Conservation (phyloP, 2,797 vertebrate genomes). For the Acipenser transmontanus region DNA sequence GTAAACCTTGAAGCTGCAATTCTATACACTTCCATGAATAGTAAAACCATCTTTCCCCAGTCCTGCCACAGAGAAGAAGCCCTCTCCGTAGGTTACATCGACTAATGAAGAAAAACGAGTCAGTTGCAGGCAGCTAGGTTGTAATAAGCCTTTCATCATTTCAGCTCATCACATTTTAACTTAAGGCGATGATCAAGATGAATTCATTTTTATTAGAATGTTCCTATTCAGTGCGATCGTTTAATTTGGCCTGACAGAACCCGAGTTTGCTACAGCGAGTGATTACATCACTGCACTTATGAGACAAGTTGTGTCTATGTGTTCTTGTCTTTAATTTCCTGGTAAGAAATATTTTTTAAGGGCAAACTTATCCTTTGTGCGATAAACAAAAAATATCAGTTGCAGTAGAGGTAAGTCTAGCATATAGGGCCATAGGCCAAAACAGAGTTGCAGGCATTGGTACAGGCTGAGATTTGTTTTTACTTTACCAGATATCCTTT, state of each 20-base stretch:
- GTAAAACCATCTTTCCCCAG: no score
- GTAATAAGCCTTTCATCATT: conserved; percentile 43
- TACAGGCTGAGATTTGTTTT: no score
- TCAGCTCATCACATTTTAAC: conserved; percentile 33
- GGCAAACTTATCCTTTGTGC: conserved; percentile 52
- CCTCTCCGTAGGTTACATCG: conserved; percentile 1
- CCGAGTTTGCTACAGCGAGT: background rate
- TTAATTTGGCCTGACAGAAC: conserved; percentile 29
- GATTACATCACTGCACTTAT: background rate
- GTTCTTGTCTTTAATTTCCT: conserved; percentile 12
- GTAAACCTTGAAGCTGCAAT: no score
- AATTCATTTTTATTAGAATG: conserved; percentile 26
- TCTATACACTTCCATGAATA: no score
- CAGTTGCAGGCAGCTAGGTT: conserved; percentile 23
- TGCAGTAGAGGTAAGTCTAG: conserved; percentile 40
- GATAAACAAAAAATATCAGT: conserved; percentile 57
- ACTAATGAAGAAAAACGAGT: conserved; percentile 42
- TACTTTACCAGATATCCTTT: no score
- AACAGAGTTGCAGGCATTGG: no score
- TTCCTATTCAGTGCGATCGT: conserved; percentile 1
- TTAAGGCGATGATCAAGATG: conserved; percentile 32
- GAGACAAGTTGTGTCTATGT: conserved; percentile 4
- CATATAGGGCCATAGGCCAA: no score
- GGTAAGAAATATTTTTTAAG: conserved; percentile 50
- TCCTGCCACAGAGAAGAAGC: background rate